Evolutionary conservation across 2,113 vertebrate genomes (phyloP).

Genomic region (Mormoops blainvillei): DNA sequence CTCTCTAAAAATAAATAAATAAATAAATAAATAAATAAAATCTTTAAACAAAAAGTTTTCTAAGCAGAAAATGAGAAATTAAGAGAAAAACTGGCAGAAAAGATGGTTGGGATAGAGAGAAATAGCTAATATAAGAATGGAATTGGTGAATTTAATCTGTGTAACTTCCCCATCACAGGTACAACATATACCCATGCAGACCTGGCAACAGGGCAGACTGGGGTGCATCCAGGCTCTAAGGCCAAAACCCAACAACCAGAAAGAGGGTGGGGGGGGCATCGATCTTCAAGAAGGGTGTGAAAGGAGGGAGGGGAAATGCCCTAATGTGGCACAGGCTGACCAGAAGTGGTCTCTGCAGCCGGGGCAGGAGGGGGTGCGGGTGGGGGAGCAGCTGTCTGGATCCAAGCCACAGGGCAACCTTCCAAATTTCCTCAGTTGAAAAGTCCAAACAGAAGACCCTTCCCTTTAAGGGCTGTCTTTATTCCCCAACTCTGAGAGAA

Average conservation of each 20-base stretch:
- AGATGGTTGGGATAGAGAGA: background rate
- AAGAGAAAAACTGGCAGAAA: background rate
- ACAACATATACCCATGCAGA: background rate
- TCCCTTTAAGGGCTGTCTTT: background rate
- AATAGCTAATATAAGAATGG: background rate
- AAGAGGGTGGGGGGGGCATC: too few relatives aligned
- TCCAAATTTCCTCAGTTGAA: background rate
- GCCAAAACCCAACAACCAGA: background rate
- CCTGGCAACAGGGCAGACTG: background rate
- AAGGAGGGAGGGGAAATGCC: background rate
- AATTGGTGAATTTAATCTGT: background rate
- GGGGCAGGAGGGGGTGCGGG: accelerated
- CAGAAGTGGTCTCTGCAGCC: background rate
- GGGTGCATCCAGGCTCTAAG: background rate
- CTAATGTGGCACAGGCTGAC: background rate
- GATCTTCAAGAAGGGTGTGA: background rate
- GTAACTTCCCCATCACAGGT: background rate
- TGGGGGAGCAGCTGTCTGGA: background rate
- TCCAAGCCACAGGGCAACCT: background rate
- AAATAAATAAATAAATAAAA: too few relatives aligned
- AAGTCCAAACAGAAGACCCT: background rate
- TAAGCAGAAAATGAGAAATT: background rate
- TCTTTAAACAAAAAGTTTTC: too few relatives aligned
- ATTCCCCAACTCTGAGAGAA: background rate
- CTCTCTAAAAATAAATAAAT: too few relatives aligned